A percentile compares a stretch with the other conserved stretches of the same genome.
Evolutionary conservation across 2,888 invertebrate genomes (phyloP).

Genomic region (Ichneumoninae sp.): DNA sequence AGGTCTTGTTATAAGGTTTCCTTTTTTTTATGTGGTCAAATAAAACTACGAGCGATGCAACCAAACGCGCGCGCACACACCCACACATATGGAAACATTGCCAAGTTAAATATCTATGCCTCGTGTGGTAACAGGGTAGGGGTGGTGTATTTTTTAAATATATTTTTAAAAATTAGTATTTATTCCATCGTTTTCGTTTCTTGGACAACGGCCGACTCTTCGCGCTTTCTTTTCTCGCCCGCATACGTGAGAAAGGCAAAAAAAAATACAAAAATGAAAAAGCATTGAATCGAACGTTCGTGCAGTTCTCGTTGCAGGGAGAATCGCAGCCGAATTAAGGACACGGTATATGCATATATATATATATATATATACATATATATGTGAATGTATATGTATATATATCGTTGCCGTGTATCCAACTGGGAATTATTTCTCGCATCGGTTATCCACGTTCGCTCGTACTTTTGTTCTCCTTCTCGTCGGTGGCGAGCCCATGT

Average conservation of each 20-base stretch:
- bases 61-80: constrained; percentile 51
- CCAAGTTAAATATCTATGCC: constrained; percentile 13
- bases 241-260: not conserved
- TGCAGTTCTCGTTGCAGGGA: not conserved
- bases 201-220: constrained; percentile 68
- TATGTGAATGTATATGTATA: not conserved
- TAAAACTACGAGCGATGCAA: constrained; percentile 38
- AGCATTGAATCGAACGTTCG: not conserved
- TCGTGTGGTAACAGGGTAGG: constrained; percentile 73
- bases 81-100: constrained; percentile 34
- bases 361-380: not conserved
- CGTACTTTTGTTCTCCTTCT: constrained; percentile 27
- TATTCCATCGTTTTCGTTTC: constrained; percentile 16
- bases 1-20: constrained; percentile 4
- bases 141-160: constrained; percentile 65
- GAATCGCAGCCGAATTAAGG: not conserved
- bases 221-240: not conserved
- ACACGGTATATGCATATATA: not conserved
- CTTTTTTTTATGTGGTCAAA: constrained; percentile 21
- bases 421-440: constrained; percentile 22
- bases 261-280: not conserved
- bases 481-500: constrained; percentile 2
- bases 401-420: constrained; percentile 17
- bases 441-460: constrained; percentile 25
- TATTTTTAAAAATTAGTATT: constrained; percentile 8